phyloP scores from a whole-genome alignment of 2,888 invertebrate species.

The Metellina segmentata region DNA sequence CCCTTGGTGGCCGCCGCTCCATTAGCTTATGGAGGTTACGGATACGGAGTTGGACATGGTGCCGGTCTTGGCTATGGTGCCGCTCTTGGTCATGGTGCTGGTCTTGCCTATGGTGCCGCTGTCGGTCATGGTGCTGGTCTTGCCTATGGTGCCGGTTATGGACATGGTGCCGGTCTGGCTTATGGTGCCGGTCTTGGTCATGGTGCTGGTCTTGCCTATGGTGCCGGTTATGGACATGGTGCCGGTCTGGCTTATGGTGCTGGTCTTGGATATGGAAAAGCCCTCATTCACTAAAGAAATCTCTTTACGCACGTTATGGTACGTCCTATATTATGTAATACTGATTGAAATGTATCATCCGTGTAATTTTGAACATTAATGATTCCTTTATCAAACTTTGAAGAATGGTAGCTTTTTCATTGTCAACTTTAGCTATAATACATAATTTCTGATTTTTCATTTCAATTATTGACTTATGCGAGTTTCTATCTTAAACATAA shows the following conservation, averaged over 20 bases:
- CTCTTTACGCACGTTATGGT: too few relatives aligned
- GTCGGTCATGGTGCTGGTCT: background rate
- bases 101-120: too few relatives aligned
- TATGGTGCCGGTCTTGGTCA: slow-evolving; percentile 9
- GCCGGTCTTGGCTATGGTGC: slow-evolving; percentile 11
- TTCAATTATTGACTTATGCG: too few relatives aligned
- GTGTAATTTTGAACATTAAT: too few relatives aligned
- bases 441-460: too few relatives aligned
- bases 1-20: slow-evolving; percentile 5
- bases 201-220: slow-evolving; percentile 21
- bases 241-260: background rate
- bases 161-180: background rate
- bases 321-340: too few relatives aligned
- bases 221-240: background rate
- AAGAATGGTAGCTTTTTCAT: too few relatives aligned
- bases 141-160: background rate
- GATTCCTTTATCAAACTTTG: too few relatives aligned
- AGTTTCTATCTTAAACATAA: too few relatives aligned
- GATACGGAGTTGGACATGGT: slow-evolving; percentile 17
- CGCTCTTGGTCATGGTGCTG: background rate
- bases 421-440: too few relatives aligned
- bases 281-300: background rate
- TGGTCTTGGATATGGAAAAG: background rate
- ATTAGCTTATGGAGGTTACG: slow-evolving; percentile 7
- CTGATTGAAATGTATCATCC: too few relatives aligned